phyloP scores from a whole-genome alignment of 53 echinoderm and acorn worm species.

The Zoroaster sp. region DNA sequence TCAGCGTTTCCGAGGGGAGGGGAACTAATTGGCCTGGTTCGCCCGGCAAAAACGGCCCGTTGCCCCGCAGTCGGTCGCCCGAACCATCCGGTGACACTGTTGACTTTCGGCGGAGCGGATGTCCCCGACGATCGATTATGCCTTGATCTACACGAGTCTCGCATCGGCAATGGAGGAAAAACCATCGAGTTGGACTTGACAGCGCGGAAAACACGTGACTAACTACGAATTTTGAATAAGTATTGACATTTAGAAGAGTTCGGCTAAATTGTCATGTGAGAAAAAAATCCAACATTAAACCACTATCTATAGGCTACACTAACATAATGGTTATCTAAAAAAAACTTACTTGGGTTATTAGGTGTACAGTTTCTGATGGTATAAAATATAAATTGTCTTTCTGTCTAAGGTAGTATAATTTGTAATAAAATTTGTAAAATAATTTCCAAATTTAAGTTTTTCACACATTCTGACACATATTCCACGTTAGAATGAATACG shows the following conservation, averaged over 20 bases:
- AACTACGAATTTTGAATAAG: not conserved
- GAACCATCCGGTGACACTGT: slow-evolving; percentile 32
- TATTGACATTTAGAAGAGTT: not conserved
- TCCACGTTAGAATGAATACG: too few relatives aligned
- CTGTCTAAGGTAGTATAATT: too few relatives aligned
- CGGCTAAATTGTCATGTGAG: not conserved
- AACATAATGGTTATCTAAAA: too few relatives aligned
- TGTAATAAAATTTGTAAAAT: too few relatives aligned
- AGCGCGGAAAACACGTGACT: slow-evolving; percentile 4
- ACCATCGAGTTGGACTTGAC: not conserved
- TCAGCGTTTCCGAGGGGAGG: slow-evolving; percentile 6
- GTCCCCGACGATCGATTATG: slow-evolving; percentile 21
- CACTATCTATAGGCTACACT: too few relatives aligned
- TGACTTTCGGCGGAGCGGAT: slow-evolving; percentile 16
- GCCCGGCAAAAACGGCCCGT: not conserved
- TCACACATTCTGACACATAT: too few relatives aligned
- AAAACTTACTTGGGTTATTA: too few relatives aligned
- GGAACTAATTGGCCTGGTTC: slow-evolving; percentile 22
- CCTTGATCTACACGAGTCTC: not conserved
- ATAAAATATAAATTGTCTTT: too few relatives aligned
- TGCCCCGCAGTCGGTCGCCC: not conserved
- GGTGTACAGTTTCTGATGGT: too few relatives aligned
- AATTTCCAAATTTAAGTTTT: too few relatives aligned
- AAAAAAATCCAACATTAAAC: not conserved
- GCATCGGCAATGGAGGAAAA: not conserved